These are phyloP conservation scores for Semnornis frantzii DNA, from an alignment of 2,113 vertebrate genomes.

Conservation along the genomic window DNA sequence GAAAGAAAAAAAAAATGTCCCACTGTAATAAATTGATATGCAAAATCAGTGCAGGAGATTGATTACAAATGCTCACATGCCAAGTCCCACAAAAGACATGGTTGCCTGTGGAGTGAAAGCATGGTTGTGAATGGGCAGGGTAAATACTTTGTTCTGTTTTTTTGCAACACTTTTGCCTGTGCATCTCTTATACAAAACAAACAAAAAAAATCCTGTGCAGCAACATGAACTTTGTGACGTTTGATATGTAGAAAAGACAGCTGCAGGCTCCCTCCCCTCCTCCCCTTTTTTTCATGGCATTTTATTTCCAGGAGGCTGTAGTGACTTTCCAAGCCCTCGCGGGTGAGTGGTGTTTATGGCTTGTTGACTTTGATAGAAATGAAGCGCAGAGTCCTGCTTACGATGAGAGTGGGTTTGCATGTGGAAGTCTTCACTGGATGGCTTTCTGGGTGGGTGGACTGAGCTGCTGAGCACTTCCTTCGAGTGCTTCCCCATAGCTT, in stretches of 20 bases:
- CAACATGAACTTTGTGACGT: neutral
- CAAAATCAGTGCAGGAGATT: neutral
- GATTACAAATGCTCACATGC: neutral
- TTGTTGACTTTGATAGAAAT: neutral
- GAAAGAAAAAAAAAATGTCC: neutral
- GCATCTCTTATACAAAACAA: neutral
- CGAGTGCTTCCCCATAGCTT: neutral
- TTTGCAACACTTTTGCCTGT: neutral
- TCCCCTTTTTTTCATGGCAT: neutral
- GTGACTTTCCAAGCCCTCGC: conserved; percentile 21
- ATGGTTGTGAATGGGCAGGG: neutral
- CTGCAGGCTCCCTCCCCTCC: conserved; percentile 7
- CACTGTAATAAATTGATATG: neutral
- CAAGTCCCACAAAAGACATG: neutral
- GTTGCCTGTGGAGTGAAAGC: neutral
- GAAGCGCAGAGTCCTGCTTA: neutral
- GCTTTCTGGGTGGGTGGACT: neutral
- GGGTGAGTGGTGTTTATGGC: conserved; percentile 3
- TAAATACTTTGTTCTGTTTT: conserved; percentile 13
- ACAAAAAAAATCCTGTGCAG: neutral
- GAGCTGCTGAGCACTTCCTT: neutral
- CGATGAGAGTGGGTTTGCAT: accelerated
- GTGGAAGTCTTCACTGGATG: neutral
- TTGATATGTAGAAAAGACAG: conserved; percentile 20
- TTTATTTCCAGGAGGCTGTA: conserved; percentile 17